These are phyloP conservation scores for Caenorhabditis sp. DNA, from an alignment of 2,888 invertebrate genomes.

Conservation along the genomic window DNA sequence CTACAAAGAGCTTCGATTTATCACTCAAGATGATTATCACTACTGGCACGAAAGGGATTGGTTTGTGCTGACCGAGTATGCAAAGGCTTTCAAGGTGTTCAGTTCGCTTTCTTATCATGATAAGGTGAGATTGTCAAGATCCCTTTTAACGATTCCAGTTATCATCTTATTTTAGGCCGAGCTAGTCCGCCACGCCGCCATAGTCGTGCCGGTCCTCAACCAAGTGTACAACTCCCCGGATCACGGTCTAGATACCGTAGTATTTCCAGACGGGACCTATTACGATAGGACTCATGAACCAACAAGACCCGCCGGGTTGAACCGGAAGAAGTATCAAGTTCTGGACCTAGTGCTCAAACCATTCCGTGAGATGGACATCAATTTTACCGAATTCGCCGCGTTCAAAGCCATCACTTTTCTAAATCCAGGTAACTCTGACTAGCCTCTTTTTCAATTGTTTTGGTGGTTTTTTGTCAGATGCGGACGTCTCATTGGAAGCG, in stretches of 20 bases:
- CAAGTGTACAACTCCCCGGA: constrained; percentile 81
- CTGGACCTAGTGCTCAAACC: constrained; percentile 81
- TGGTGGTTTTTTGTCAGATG: constrained; percentile 72
- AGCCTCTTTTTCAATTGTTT: constrained; percentile 17
- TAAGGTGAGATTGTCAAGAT: constrained; percentile 69
- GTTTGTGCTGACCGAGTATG: constrained; percentile 82
- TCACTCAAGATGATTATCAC: constrained; percentile 76
- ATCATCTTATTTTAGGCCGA: constrained; percentile 71
- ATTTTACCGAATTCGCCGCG: constrained; percentile 80
- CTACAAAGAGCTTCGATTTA: constrained; percentile 68
- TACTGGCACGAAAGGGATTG: constrained; percentile 81
- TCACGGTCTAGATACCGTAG: constrained; percentile 79
- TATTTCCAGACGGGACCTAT: constrained; percentile 81
- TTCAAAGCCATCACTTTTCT: constrained; percentile 82
- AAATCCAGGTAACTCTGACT: constrained; percentile 78
- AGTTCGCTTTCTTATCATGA: constrained; percentile 73
- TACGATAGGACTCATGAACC: constrained; percentile 80
- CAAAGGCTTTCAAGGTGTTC: constrained; percentile 80
- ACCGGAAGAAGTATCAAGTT: constrained; percentile 77
- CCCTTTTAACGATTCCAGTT: neutral
- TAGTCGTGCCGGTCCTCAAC: constrained; percentile 79
- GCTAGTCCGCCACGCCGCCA: constrained; percentile 80
- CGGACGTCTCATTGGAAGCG: constrained; percentile 73
- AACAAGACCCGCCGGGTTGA: constrained; percentile 70
- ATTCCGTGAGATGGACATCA: constrained; percentile 78